A percentile compares a stretch with the other conserved stretches of the same genome.
Conservation (phyloP, 2,888 invertebrate species). For the Steinernema carpocapsae region DNA sequence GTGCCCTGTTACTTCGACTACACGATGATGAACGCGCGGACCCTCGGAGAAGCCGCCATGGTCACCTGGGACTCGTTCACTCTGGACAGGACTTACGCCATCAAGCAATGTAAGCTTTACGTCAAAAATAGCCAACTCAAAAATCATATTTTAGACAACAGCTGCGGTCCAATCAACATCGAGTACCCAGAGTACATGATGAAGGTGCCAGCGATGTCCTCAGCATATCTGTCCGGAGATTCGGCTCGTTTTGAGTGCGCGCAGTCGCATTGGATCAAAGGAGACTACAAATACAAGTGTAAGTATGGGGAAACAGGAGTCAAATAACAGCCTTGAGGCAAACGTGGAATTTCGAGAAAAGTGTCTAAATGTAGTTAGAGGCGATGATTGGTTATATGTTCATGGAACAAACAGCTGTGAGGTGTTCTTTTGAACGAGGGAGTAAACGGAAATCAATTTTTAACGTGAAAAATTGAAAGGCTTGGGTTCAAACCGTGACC, state of each 20-base stretch:
- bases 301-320: conserved; percentile 61
- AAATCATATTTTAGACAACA: conserved; percentile 61
- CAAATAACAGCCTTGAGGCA: too few species aligned
- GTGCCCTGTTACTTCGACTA: conserved; percentile 18
- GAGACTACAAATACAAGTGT: conserved; percentile 66
- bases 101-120: background rate
- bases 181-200: conserved; percentile 68
- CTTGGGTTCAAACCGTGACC: too few species aligned
- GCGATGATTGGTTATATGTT: too few species aligned
- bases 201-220: conserved; percentile 62
- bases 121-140: background rate
- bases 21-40: conserved; percentile 42
- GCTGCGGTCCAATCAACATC: conserved; percentile 68
- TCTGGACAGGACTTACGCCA: conserved; percentile 38
- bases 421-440: too few species aligned
- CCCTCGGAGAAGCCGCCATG: background rate
- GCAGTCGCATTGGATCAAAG: conserved; percentile 67
- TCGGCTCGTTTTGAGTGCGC: conserved; percentile 66
- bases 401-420: too few species aligned
- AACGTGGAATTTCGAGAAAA: too few species aligned
- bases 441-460: too few species aligned
- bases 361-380: too few species aligned
- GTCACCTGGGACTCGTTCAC: conserved; percentile 54
- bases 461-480: too few species aligned
- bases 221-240: conserved; percentile 66